Percentiles rank a stretch among this genome's conserved stretches.
phyloP scores from a whole-genome alignment of 2,113 vertebrate species.

The Monopterus albus region DNA sequence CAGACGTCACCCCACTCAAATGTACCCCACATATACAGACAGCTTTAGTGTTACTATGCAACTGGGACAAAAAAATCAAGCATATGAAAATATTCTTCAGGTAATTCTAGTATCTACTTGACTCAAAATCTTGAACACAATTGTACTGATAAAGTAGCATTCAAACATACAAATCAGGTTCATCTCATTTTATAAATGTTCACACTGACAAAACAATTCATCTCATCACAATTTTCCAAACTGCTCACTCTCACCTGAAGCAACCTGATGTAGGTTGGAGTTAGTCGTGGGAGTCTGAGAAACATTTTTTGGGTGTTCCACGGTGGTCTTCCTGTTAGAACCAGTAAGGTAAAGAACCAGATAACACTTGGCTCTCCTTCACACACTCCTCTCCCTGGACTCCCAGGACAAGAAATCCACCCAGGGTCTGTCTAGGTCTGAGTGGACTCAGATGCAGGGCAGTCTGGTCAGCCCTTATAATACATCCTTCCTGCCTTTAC shows the following conservation, averaged over 20 bases:
- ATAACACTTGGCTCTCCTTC: neutral
- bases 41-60: neutral
- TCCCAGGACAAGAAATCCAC: constrained; percentile 54
- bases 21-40: too few relatives aligned
- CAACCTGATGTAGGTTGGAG: constrained; percentile 85
- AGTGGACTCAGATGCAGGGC: constrained; percentile 24
- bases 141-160: neutral
- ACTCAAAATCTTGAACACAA: neutral
- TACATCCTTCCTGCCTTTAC: constrained; percentile 47
- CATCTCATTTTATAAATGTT: neutral
- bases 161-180: neutral
- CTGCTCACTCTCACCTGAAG: constrained; percentile 81
- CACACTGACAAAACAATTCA: neutral
- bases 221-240: neutral
- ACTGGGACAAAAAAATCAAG: neutral
- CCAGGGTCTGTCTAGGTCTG: constrained; percentile 48
- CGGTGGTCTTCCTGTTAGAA: constrained; percentile 10
- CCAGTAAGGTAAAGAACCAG: neutral
- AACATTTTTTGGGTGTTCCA: constrained; percentile 76
- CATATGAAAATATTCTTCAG: neutral
- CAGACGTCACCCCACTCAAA: too few relatives aligned
- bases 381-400: constrained; percentile 53
- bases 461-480: constrained; percentile 59
- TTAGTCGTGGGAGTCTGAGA: constrained; percentile 81
- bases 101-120: neutral